Conservation (phyloP, 2,797 vertebrate genomes). For the Acanthornis magna region DNA sequence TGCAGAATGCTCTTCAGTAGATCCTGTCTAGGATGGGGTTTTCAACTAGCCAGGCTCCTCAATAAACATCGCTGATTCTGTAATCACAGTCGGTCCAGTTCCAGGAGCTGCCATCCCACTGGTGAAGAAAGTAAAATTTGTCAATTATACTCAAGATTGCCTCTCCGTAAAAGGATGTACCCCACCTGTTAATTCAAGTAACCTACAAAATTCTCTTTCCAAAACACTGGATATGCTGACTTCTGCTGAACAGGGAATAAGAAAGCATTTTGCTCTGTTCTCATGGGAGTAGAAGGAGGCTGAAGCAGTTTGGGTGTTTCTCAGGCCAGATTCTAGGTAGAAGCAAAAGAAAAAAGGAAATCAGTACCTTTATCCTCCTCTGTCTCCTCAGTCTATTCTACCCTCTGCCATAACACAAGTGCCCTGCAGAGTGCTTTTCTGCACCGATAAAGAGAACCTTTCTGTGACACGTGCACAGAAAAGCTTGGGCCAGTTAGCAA, state of each 20-base stretch:
- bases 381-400: neutral
- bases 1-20: neutral
- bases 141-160: neutral
- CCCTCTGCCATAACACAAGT: neutral
- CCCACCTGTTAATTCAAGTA: neutral
- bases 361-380: neutral
- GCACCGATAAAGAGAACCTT: neutral
- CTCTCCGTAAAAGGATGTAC: neutral
- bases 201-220: neutral
- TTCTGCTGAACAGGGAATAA: neutral
- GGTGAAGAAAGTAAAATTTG: neutral
- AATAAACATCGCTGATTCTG: neutral
- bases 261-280: neutral
- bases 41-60: neutral
- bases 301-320: neutral
- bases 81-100: rapidly evolving
- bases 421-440: neutral
- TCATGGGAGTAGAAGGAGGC: rapidly evolving
- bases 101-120: neutral
- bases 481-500: neutral
- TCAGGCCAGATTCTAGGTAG: neutral
- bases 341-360: neutral
- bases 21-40: neutral
- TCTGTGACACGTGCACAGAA: neutral
- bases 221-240: neutral